Conservation (phyloP, 2,113 vertebrate genomes). For the Anhinga anhinga region DNA sequence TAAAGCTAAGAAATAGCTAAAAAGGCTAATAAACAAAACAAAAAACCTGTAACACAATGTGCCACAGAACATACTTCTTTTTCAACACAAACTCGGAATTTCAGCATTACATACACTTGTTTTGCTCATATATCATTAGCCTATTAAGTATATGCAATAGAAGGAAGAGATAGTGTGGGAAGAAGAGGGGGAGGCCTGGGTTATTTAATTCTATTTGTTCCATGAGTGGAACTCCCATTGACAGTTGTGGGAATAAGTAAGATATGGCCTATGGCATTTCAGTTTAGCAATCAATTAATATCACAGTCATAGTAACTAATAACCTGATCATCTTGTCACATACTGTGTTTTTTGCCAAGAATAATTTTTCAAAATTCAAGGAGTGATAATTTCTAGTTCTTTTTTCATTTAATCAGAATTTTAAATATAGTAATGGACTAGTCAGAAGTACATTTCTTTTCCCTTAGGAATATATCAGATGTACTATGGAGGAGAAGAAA, state of each 20-base stretch:
- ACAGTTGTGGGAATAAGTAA: conserved; percentile 30
- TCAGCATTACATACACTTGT: neutral
- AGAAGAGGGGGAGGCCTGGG: neutral
- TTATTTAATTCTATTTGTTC: conserved; percentile 42
- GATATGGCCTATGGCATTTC: neutral
- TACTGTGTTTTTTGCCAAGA: neutral
- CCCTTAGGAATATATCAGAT: conserved; percentile 12
- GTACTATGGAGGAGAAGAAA: neutral
- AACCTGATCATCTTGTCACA: neutral
- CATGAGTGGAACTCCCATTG: conserved; percentile 1
- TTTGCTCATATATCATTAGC: neutral
- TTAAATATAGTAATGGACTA: conserved; percentile 27
- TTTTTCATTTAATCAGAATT: conserved; percentile 30
- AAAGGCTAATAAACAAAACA: neutral
- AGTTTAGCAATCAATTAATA: conserved; percentile 32
- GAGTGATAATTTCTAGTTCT: neutral
- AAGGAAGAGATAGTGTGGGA: neutral
- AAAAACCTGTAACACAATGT: neutral
- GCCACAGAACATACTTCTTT: neutral
- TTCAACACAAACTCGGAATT: neutral
- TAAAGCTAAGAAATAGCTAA: neutral
- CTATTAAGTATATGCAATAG: neutral
- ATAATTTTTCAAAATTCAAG: conserved; percentile 3
- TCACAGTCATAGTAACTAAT: conserved; percentile 32
- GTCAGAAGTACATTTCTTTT: neutral